These are phyloP conservation scores for Drosophila sturtevanti DNA, from an alignment of 1,140 invertebrate species.

Conservation along the genomic window DNA sequence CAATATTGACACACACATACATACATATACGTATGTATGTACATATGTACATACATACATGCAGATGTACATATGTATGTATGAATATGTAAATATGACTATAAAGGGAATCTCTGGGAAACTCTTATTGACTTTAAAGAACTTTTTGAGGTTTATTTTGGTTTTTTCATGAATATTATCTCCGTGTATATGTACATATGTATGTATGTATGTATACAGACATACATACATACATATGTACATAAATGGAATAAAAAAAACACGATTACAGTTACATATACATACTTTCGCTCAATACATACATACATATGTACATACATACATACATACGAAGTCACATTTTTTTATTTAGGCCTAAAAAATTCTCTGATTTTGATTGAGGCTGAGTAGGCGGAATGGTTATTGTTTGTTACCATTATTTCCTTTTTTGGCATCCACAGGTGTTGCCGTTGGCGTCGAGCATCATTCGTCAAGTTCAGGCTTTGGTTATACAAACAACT, in stretches of 20 bases:
- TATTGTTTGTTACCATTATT: constrained; percentile 53
- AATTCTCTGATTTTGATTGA: too few species aligned
- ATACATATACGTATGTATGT: constrained; percentile 9
- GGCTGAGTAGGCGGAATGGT: constrained; percentile 14
- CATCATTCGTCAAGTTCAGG: constrained; percentile 68
- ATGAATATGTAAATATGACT: too few species aligned
- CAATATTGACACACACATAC: too few species aligned
- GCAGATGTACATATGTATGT: background rate
- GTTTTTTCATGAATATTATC: too few species aligned
- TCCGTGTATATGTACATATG: constrained; percentile 32
- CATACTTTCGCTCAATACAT: background rate
- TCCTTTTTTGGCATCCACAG: constrained; percentile 50
- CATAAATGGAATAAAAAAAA: background rate
- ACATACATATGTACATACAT: background rate
- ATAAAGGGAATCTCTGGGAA: too few species aligned
- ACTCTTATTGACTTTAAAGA: too few species aligned
- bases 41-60: background rate
- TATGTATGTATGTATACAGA: background rate
- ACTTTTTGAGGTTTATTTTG: too few species aligned
- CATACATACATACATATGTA: background rate
- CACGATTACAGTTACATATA: background rate
- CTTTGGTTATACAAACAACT: constrained; percentile 21
- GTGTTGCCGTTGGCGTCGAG: constrained; percentile 47
- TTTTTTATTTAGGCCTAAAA: too few species aligned
- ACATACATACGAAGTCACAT: background rate